phyloP scores from a whole-genome alignment of 92 coral and sea anemone genomes.

The Porites divaricata region DNA sequence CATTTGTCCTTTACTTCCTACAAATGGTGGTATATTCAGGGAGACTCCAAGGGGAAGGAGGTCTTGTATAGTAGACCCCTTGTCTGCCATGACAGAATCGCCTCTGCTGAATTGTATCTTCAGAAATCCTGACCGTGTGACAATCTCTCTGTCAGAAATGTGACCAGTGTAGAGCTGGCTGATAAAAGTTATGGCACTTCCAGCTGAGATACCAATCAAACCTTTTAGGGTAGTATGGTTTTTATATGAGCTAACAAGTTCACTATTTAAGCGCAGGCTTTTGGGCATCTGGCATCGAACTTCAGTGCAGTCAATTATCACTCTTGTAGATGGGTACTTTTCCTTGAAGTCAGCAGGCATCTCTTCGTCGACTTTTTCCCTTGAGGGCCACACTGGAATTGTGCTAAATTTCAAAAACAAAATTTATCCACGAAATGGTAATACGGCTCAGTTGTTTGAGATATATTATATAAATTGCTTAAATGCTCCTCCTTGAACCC shows the following conservation, averaged over 20 bases:
- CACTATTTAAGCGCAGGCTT: constrained; percentile 18
- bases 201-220: constrained; percentile 27
- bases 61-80: constrained; percentile 49
- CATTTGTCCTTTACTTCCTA: constrained; percentile 52
- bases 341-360: constrained; percentile 59
- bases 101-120: constrained; percentile 30
- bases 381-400: constrained; percentile 47
- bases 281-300: constrained; percentile 33
- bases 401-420: constrained; percentile 45
- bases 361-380: constrained; percentile 23
- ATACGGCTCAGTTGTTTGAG: constrained; percentile 52
- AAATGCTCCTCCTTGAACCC: constrained; percentile 56
- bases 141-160: constrained; percentile 62
- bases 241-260: constrained; percentile 12
- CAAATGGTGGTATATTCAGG: constrained; percentile 55
- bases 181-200: constrained; percentile 25
- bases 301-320: constrained; percentile 38
- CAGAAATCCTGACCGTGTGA: constrained; percentile 42
- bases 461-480: constrained; percentile 51
- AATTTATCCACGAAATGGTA: constrained; percentile 55
- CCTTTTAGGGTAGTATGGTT: too few relatives aligned
- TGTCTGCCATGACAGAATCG: constrained; percentile 67
- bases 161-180: constrained; percentile 61
- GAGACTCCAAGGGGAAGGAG: constrained; percentile 56
- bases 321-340: constrained; percentile 38